Evolutionary conservation across 2,888 invertebrate genomes (phyloP).

Genomic region (Lucinisca nassula): DNA sequence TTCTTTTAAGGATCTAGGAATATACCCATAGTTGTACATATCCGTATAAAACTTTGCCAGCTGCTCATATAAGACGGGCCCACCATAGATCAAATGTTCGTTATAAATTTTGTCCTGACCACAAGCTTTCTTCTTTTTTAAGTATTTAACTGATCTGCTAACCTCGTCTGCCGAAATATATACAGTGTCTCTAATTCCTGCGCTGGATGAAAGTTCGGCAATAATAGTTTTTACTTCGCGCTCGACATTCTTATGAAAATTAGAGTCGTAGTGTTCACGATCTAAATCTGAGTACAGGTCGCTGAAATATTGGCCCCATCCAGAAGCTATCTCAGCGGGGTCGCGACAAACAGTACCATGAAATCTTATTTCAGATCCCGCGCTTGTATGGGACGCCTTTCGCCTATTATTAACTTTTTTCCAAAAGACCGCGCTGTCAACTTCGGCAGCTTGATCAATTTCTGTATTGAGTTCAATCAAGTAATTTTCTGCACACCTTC

Average conservation of each 20-base stretch:
- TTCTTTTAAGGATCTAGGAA: neutral
- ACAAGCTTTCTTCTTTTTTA: slow-evolving; percentile 1
- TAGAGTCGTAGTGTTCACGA: neutral
- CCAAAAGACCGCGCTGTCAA: no score
- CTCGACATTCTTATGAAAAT: neutral
- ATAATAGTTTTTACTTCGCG: neutral
- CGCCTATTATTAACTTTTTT: no score
- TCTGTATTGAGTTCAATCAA: no score
- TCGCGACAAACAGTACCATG: neutral
- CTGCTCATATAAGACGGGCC: neutral
- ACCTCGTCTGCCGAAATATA: neutral
- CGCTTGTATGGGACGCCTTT: neutral
- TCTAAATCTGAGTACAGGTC: neutral
- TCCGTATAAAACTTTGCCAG: neutral
- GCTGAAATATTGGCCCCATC: neutral
- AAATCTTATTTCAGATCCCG: neutral
- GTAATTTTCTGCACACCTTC: no score
- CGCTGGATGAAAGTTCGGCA: neutral
- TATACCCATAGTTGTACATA: neutral
- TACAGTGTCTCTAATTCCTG: neutral
- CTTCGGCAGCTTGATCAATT: no score
- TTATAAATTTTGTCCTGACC: neutral
- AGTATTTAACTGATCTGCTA: neutral
- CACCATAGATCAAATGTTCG: neutral
- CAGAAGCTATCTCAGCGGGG: neutral